A percentile compares a stretch with the other conserved stretches of the same genome.
Evolutionary conservation across 2,113 vertebrate genomes (phyloP).

Genomic region (Diphyllodes magnificus): DNA sequence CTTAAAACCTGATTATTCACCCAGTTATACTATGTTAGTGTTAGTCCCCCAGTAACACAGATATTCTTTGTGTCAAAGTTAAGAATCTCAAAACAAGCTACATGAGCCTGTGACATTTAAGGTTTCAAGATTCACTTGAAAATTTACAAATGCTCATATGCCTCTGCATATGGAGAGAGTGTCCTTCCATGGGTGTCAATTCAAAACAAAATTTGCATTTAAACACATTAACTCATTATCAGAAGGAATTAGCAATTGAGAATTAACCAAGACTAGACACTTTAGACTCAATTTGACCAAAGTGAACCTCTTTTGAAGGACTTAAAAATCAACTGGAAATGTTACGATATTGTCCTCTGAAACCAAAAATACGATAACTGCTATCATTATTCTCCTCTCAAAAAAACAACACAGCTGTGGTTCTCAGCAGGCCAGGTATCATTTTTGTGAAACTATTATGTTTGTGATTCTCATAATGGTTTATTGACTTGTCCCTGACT

Average conservation of each 20-base stretch:
- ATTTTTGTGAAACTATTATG: neutral
- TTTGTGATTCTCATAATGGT: slow-evolving; percentile 20
- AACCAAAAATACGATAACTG: neutral
- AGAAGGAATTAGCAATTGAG: neutral
- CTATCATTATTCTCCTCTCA: neutral
- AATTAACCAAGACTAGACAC: neutral
- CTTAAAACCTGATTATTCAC: neutral
- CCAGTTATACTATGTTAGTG: neutral
- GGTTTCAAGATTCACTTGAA: neutral
- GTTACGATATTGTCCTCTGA: neutral
- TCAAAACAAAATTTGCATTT: neutral
- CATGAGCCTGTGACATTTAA: neutral
- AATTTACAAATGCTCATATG: neutral
- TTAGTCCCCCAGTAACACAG: neutral
- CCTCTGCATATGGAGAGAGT: neutral
- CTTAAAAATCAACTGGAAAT: neutral
- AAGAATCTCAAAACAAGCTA: neutral
- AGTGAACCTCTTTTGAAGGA: neutral
- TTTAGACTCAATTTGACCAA: neutral
- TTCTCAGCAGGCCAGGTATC: neutral
- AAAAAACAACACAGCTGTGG: neutral
- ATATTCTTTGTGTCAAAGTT: neutral
- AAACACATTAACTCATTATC: neutral
- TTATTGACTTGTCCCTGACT: slow-evolving; percentile 50
- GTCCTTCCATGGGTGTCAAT: neutral